Conservation (phyloP, 2,797 vertebrate genomes). For the Muraenolepis orangiensis region DNA sequence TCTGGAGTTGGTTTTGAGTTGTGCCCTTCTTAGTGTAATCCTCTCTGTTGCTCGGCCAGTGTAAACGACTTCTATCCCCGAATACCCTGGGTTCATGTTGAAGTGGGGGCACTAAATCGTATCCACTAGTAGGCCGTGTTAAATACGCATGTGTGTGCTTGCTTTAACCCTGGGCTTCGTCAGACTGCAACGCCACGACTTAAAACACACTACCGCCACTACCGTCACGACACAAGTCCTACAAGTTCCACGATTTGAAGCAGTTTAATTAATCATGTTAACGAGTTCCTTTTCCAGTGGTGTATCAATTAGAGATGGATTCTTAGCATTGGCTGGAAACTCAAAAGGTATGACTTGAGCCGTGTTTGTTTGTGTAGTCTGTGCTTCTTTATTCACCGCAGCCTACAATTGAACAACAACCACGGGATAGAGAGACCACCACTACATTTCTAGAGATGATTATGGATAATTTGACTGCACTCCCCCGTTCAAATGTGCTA, state of each 20-base stretch:
- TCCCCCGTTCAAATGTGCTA: background rate
- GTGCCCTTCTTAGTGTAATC: conserved; percentile 40
- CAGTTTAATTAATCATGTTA: background rate
- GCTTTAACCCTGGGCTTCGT: background rate
- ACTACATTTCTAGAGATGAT: background rate
- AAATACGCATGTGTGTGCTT: background rate
- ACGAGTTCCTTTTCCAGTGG: background rate
- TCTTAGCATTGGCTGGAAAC: background rate
- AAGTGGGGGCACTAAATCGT: conserved; percentile 22
- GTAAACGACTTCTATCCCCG: conserved; percentile 45
- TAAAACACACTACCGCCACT: background rate
- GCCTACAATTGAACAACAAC: background rate
- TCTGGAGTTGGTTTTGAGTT: conserved; percentile 52
- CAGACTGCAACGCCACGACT: background rate
- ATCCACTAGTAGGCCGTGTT: background rate
- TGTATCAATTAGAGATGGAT: background rate
- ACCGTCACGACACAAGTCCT: background rate
- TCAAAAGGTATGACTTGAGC: background rate
- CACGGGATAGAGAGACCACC: background rate
- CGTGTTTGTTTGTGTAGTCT: background rate
- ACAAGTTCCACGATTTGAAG: background rate
- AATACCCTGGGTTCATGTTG: conserved; percentile 30
- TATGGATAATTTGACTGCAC: background rate
- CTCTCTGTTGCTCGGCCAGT: conserved; percentile 26
- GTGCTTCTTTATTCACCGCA: conserved; percentile 29